These are phyloP conservation scores for Gorsachius magnificus DNA, from an alignment of 2,797 vertebrate species.

Conservation along the genomic window DNA sequence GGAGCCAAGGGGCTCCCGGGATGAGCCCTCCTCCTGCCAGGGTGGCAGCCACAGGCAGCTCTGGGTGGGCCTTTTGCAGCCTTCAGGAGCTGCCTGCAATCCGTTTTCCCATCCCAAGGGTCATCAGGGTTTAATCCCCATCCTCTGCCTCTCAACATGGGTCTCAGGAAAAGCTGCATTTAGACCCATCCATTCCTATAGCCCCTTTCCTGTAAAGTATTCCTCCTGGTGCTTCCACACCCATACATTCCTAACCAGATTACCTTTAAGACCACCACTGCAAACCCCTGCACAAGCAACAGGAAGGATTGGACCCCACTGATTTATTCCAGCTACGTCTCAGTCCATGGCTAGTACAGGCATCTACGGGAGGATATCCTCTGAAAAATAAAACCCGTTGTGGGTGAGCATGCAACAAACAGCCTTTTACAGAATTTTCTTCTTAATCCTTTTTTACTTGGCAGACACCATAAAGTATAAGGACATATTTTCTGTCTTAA, in stretches of 20 bases:
- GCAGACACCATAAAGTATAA: neutral
- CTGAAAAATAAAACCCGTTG: neutral
- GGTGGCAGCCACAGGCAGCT: neutral
- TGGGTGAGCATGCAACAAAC: neutral
- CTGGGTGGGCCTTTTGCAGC: neutral
- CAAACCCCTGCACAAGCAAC: neutral
- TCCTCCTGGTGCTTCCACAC: neutral
- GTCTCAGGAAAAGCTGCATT: neutral
- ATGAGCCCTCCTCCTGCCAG: fast-evolving
- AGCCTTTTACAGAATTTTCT: neutral
- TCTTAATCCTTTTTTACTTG: neutral
- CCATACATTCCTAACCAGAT: neutral
- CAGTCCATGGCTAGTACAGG: neutral
- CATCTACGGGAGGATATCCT: neutral
- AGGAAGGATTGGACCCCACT: neutral
- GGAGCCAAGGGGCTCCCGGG: neutral
- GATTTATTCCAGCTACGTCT: neutral
- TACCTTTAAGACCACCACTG: neutral
- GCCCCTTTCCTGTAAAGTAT: neutral
- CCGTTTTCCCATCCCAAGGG: neutral
- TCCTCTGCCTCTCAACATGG: neutral
- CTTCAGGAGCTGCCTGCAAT: neutral
- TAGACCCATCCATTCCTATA: neutral
- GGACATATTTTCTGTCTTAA: conserved; percentile 11
- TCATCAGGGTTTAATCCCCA: neutral